Evolutionary conservation across 37 sponge, comb jelly and placozoan genomes (phyloP), one percentile per base, ranked within the genome.

Genomic region (Spongia lamella): DNA sequence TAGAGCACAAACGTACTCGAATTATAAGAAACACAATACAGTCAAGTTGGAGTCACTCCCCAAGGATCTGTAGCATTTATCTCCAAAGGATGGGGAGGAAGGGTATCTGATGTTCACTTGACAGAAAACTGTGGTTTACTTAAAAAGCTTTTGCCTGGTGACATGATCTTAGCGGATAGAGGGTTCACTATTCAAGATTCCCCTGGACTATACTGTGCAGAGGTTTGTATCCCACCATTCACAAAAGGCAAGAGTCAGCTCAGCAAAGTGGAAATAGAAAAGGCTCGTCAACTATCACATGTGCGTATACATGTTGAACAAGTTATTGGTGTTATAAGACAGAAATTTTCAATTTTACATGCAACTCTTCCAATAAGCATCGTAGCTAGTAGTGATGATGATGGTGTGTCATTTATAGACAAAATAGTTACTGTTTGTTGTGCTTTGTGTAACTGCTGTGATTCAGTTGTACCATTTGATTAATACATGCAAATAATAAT

Each of bases 291-390:
- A 26, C 53, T 81, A 24, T 33, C 82, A 37, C 53, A 55, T 51
- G 74, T 81, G 9, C 55, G 82, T 26, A 81, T 81, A 27, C 82
- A 81, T 81, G 82, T 81, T 37, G 82, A 81, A 59, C 65, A 74
- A 20, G 82, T 81, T 20, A 73, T 81, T 52, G 82, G 74, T 35
- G 65, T 63, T 47, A n/a, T 80, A 24, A 36, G 72, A 47, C 49
- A 81, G 64, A 81, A 81, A 29, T 81, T 63, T 36, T 63, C 63
- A 19, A 63, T 81, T 15, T 47, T 77, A 47, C 66, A 77, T 63
- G 31, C 47, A 31, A 63, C 53, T 50, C 25, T 77, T 20, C 78
- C 66, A 24, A 77, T 63, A 26, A 63, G 43, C 32, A n/a, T 77
- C 22, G 21, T 64, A n/a, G 63, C 29, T 20, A 21, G 53, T 22